Conservation (phyloP, 2,113 vertebrate species). For the Sitta europaea region DNA sequence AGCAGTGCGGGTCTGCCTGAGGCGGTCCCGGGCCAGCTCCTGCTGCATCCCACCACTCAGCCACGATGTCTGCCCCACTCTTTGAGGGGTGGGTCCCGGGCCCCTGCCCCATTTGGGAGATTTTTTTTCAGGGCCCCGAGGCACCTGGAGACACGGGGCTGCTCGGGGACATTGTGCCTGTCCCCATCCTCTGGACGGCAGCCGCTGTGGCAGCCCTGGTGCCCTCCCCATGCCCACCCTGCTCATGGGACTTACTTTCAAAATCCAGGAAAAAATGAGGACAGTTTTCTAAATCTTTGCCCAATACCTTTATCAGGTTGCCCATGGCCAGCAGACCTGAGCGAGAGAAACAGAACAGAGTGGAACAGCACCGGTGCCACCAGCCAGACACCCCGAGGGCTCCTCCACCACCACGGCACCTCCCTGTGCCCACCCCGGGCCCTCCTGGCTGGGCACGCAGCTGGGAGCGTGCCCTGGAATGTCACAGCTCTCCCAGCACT, state of each 20-base stretch:
- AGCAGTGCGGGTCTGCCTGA: fast-evolving
- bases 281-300: conserved; percentile 98
- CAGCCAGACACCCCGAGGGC: fast-evolving
- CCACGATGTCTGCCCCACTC: fast-evolving
- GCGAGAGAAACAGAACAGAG: conserved; percentile 78
- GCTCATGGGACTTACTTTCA: conserved; percentile 87
- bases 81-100: background rate
- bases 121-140: fast-evolving
- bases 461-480: background rate
- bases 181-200: background rate
- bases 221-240: background rate
- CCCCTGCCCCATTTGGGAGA: background rate
- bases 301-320: conserved; percentile 98
- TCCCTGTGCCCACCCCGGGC: background rate
- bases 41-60: background rate
- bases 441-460: fast-evolving
- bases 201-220: background rate
- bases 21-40: background rate
- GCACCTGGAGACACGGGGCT: background rate
- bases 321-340: conserved; percentile 93
- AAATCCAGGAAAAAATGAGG: conserved; percentile 99
- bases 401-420: background rate
- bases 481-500: background rate
- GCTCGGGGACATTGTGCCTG: background rate
- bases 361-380: background rate